Conservation (phyloP, 1,140 invertebrate genomes). For the Proctacanthus coquilletti region DNA sequence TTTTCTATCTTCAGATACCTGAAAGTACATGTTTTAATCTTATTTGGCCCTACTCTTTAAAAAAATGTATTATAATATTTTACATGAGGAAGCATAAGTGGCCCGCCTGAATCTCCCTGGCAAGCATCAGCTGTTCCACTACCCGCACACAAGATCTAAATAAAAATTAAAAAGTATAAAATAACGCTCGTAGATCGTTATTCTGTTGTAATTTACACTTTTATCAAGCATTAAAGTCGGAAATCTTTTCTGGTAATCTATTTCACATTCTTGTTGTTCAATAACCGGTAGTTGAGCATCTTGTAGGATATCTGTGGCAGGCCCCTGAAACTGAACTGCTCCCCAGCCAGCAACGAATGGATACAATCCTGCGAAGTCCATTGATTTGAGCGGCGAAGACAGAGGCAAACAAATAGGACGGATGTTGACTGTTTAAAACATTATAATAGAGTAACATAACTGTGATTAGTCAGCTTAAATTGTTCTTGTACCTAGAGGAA, state of each 20-base stretch:
- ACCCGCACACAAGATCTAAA: constrained; percentile 25
- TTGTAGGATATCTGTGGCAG: constrained; percentile 42
- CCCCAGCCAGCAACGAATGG: constrained; percentile 41
- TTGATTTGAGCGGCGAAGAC: constrained; percentile 28
- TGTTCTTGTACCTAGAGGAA: not conserved
- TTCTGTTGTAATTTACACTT: constrained; percentile 21
- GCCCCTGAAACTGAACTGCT: constrained; percentile 33
- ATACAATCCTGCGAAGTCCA: constrained; percentile 30
- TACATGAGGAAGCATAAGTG: constrained; percentile 43
- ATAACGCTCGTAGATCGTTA: constrained; percentile 43
- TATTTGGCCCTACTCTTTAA: too few relatives aligned
- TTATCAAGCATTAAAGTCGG: constrained; percentile 25
- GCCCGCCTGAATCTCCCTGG: constrained; percentile 72
- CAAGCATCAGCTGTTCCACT: constrained; percentile 58
- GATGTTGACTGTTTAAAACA: constrained; percentile 35
- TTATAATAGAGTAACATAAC: not conserved
- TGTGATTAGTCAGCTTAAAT: not conserved
- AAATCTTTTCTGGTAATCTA: constrained; percentile 41
- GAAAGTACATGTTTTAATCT: too few relatives aligned
- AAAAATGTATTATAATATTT: not conserved
- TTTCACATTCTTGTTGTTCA: constrained; percentile 40
- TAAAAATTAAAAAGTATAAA: too few relatives aligned
- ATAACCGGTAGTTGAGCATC: constrained; percentile 58
- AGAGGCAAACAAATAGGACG: constrained; percentile 56
- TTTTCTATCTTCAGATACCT: constrained; percentile 12